Percentiles rank a stretch among this genome's conserved stretches.
phyloP scores from a whole-genome alignment of 2,888 invertebrate genomes.

The Agrotis exclamationis region DNA sequence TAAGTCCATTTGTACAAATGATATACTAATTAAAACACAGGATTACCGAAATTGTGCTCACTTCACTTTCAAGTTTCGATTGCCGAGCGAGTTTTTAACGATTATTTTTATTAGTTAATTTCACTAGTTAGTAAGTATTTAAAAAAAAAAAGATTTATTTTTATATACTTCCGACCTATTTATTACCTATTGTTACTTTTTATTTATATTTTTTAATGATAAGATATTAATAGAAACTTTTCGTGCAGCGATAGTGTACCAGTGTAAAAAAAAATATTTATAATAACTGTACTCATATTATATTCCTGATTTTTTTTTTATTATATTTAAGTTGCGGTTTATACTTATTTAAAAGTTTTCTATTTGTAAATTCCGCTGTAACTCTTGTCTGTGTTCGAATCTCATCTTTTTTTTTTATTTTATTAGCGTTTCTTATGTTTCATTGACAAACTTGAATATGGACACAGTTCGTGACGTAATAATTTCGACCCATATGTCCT shows the following conservation, averaged over 20 bases:
- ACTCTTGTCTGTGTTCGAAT: slow-evolving; percentile 85
- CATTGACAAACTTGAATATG: slow-evolving; percentile 59
- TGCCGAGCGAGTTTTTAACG: slow-evolving; percentile 70
- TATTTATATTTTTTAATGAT: slow-evolving; percentile 75
- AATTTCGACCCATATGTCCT: slow-evolving; percentile 63
- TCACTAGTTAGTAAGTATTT: slow-evolving; percentile 85
- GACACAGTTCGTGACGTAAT: slow-evolving; percentile 62
- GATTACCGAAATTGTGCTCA: slow-evolving; percentile 60
- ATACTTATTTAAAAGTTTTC: slow-evolving; percentile 85
- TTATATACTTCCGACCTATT: slow-evolving; percentile 87
- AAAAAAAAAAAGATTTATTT: slow-evolving; percentile 88
- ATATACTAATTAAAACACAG: slow-evolving; percentile 41
- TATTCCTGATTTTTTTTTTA: slow-evolving; percentile 68
- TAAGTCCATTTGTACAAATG: slow-evolving; percentile 61
- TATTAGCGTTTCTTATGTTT: slow-evolving; percentile 82
- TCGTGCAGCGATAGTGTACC: slow-evolving; percentile 74
- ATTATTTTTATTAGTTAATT: slow-evolving; percentile 76
- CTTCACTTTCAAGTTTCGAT: slow-evolving; percentile 71
- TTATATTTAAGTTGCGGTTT: slow-evolving; percentile 86
- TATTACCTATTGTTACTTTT: slow-evolving; percentile 84
- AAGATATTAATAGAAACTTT: slow-evolving; percentile 62
- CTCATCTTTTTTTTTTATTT: slow-evolving; percentile 81
- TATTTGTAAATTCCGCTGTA: slow-evolving; percentile 73
- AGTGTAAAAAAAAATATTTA: slow-evolving; percentile 71
- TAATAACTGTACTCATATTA: slow-evolving; percentile 51